Base-by-base conservation (phyloP, 2,888 invertebrate genomes). In the Zaprionus bogoriensis region DNA sequence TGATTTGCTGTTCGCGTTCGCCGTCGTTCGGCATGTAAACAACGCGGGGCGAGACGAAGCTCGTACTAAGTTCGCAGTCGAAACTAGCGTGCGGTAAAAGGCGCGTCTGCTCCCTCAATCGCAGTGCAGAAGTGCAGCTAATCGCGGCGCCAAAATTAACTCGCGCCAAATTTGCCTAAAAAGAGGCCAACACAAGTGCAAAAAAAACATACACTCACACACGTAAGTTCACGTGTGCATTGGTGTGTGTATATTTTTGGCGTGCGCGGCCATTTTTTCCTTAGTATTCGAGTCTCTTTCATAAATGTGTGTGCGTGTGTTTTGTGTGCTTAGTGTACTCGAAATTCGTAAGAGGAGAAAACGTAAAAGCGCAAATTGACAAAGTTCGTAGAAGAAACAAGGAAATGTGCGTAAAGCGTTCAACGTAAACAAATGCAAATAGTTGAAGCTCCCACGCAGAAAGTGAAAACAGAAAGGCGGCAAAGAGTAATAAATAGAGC, bases 251-350 rank as follows among this genome's bases (percentile, higher is more conserved):
- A 73, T 83, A 80, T 85, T 86, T 89, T 88, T 87, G 84, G 82
- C 87, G 80, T 76, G 82, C 85, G 88, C 88, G 86, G 89, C 89
- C 89, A 89, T 89, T 89, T 89, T 88, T 89, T 86, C 69, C 67
- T 67, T 73, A 67, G 57, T 63, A 64, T 67, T 66, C 55, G 55
- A 73, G 66, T 58, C 42, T 25, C 54, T 48, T 53, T 55, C 62
- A 22, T 64, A 44, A 66, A 54, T 61, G 51, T 63, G 46, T 62
- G 57, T 66, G 58, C 57, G 67, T 63, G 52, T 62, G 42, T 2
- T 23, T 2, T 71, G 52, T 57, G 58, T 55, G 57, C 53, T 48
- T 52, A 69, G 72, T 60, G 65, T 68, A 65, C 74, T 67, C 65
- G 54, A 74, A 67, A 74, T 52, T 65, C 39, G 19, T 47, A 65